Conservation (phyloP, 1,140 invertebrate genomes). For the Trinorchestia longiramus region DNA sequence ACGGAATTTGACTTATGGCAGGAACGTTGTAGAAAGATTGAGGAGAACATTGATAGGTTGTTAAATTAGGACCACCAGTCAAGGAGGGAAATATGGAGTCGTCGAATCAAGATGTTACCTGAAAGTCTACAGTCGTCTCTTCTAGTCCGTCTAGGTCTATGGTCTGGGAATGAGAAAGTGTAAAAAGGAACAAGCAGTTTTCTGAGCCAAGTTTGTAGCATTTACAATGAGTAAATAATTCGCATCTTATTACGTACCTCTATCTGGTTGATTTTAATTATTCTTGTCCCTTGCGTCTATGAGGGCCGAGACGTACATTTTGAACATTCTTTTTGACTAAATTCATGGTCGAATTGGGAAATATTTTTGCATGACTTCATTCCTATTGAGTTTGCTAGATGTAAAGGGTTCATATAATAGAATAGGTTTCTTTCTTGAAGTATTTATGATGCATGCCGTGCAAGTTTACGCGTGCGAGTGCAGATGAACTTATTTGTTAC, state of each 20-base stretch:
- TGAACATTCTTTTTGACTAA: background rate
- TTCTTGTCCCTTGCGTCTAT: background rate
- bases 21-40: constrained; percentile 51
- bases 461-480: no score
- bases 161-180: background rate
- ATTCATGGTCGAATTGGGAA: background rate
- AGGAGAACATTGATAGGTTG: constrained; percentile 17
- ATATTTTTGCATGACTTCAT: background rate
- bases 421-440: no score
- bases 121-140: background rate
- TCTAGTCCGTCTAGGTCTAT: background rate
- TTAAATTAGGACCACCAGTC: constrained; percentile 36
- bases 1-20: constrained; percentile 39
- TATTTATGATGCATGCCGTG: no score
- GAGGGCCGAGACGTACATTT: background rate
- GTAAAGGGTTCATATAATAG: no score
- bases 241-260: background rate
- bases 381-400: no score
- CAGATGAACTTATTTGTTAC: no score
- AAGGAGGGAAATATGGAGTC: constrained; percentile 51
- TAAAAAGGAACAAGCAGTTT: constrained; percentile 34
- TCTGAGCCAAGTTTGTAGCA: background rate
- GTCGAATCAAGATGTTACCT: constrained; percentile 42
- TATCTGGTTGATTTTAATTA: background rate
- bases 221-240: background rate